These are phyloP conservation scores for Rhimphoctona megacephalus DNA, from an alignment of 2,888 invertebrate species.

Conservation along the genomic window DNA sequence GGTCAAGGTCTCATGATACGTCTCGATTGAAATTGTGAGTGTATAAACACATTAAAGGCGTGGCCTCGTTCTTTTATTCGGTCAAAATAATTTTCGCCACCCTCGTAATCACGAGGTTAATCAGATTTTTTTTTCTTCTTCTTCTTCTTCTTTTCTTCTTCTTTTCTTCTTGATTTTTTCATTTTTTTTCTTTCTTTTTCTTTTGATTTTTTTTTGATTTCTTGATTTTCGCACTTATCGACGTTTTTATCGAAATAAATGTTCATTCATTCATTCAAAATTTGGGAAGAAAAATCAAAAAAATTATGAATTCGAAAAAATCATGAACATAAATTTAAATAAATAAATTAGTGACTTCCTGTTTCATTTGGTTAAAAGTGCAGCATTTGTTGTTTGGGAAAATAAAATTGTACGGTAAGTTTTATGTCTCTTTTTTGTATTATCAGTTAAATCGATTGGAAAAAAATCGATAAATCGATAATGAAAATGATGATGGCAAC, in stretches of 20 bases:
- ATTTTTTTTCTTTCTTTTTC: too few relatives aligned
- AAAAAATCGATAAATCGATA: slow-evolving; percentile 15
- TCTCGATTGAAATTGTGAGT: not conserved
- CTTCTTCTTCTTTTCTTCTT: too few relatives aligned
- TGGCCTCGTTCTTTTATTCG: not conserved
- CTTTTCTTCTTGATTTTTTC: too few relatives aligned
- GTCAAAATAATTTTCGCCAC: not conserved
- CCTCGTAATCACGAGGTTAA: not conserved
- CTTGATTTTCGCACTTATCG: not conserved
- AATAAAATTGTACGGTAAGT: not conserved
- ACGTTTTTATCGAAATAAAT: not conserved
- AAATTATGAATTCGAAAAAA: not conserved
- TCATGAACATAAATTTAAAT: not conserved
- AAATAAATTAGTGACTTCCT: not conserved
- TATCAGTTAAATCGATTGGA: not conserved
- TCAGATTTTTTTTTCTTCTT: too few relatives aligned
- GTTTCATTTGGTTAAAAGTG: not conserved
- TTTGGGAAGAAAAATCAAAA: too few relatives aligned
- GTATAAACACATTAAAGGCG: not conserved
- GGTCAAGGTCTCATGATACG: slow-evolving; percentile 35
- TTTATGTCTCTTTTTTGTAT: not conserved
- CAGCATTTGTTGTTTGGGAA: not conserved
- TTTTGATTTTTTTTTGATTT: too few relatives aligned
- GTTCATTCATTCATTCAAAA: not conserved
- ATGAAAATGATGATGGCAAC: not conserved